phyloP scores from a whole-genome alignment of 2,797 vertebrate genomes.

The Gallinago stenura region DNA sequence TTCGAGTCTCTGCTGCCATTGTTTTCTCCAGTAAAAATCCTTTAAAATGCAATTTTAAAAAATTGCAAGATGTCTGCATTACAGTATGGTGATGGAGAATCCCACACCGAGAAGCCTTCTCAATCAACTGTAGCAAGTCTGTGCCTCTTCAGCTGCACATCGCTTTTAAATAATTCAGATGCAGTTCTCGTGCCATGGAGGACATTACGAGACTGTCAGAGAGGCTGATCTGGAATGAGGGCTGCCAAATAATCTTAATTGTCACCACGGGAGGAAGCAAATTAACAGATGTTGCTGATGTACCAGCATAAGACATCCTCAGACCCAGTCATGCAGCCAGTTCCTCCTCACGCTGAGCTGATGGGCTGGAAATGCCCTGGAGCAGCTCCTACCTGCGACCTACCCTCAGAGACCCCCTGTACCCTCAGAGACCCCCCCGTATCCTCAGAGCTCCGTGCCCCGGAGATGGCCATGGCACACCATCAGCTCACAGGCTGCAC shows the following conservation, averaged over 20 bases:
- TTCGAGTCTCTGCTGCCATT: neutral
- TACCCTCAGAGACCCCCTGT: neutral
- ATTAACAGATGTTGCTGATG: slow-evolving; percentile 9
- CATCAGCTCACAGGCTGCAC: accelerated
- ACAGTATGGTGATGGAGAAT: neutral
- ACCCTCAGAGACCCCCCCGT: neutral
- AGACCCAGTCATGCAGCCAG: neutral
- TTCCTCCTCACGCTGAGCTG: neutral
- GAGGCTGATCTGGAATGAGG: neutral
- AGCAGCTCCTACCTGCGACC: neutral
- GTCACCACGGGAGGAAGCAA: neutral
- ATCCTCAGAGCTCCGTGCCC: neutral
- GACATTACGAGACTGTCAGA: neutral
- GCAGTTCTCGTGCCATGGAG: neutral
- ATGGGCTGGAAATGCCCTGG: neutral
- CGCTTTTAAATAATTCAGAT: slow-evolving; percentile 16
- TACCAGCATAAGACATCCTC: neutral
- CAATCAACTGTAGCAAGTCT: neutral
- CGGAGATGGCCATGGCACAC: accelerated
- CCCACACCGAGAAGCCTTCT: neutral
- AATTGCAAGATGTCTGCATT: neutral
- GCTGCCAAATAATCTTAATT: slow-evolving; percentile 31
- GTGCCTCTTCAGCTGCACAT: neutral
- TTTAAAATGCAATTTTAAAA: neutral
- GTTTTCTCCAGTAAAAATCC: neutral